Evolutionary conservation across 1,140 invertebrate genomes (phyloP).

Genomic region (Drosophila carrolli): DNA sequence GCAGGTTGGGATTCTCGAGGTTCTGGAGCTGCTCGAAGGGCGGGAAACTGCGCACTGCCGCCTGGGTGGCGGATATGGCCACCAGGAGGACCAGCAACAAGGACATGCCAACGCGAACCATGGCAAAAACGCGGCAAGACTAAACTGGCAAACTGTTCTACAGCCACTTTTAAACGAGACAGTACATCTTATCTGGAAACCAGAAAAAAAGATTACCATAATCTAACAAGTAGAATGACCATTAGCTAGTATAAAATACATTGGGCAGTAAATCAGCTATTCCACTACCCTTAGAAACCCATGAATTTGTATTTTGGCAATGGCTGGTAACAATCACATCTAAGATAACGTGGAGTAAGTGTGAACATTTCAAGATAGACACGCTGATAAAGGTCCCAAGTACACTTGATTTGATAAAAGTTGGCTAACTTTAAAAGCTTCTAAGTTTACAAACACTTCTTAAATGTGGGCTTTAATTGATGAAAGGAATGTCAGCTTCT

Average conservation of each 20-base stretch:
- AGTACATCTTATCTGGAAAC: slow-evolving; percentile 44
- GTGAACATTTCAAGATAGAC: slow-evolving; percentile 19
- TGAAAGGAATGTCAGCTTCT: not conserved
- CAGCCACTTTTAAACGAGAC: slow-evolving; percentile 59
- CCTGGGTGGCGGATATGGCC: slow-evolving; percentile 39
- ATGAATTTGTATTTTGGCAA: not conserved
- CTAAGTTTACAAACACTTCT: not conserved
- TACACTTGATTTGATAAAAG: slow-evolving; percentile 23
- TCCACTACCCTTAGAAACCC: slow-evolving; percentile 7
- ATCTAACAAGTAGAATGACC: slow-evolving; percentile 28
- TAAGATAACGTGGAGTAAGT: slow-evolving; percentile 24
- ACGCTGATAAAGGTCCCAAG: slow-evolving; percentile 27
- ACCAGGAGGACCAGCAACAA: slow-evolving; percentile 42
- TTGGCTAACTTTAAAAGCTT: not conserved
- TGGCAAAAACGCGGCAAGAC: slow-evolving; percentile 61
- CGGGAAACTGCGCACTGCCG: slow-evolving; percentile 48
- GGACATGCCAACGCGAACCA: slow-evolving; percentile 45
- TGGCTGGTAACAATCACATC: slow-evolving; percentile 25
- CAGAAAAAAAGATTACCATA: slow-evolving; percentile 56
- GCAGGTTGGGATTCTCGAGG: slow-evolving; percentile 59
- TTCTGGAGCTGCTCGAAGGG: slow-evolving; percentile 48
- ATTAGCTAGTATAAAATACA: slow-evolving; percentile 22
- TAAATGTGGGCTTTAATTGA: no score
- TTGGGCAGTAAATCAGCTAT: slow-evolving; percentile 36
- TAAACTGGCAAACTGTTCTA: slow-evolving; percentile 7